A percentile compares a stretch with the other conserved stretches of the same genome.
These are phyloP conservation scores for Gobio occitaniae DNA, from an alignment of 2,797 vertebrate genomes.

Conservation along the genomic window DNA sequence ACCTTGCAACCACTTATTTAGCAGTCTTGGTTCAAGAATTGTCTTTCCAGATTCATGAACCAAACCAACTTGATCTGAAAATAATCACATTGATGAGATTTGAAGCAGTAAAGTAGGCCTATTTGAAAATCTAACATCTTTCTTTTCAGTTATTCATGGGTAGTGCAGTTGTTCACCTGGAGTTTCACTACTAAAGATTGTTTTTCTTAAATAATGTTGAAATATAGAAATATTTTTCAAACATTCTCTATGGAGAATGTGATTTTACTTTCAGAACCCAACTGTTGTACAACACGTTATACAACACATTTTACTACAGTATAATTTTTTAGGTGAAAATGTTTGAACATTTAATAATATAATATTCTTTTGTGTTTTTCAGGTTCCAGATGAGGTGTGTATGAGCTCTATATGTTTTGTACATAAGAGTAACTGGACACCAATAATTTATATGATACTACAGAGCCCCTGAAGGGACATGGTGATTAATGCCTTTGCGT, in stretches of 20 bases:
- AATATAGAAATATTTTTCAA: neutral
- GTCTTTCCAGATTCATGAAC: neutral
- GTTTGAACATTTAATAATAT: neutral
- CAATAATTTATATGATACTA: too few species aligned
- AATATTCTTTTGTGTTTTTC: conserved; percentile 46
- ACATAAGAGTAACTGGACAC: neutral
- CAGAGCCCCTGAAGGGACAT: neutral
- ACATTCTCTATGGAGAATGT: neutral
- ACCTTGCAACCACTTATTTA: neutral
- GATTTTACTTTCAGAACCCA: neutral
- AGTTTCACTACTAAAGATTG: neutral
- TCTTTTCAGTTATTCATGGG: neutral
- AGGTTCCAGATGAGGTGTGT: conserved; percentile 56
- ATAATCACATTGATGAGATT: neutral
- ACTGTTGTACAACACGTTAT: neutral
- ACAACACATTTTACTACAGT: neutral
- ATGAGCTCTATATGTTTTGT: neutral
- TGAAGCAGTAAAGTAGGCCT: neutral
- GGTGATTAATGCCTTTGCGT: neutral
- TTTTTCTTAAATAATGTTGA: neutral
- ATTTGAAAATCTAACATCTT: neutral
- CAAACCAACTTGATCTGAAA: neutral
- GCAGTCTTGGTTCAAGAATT: neutral
- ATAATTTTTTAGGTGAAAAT: neutral
- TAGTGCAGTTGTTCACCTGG: neutral